Percentiles rank a stretch among this genome's conserved stretches.
These are phyloP conservation scores for Idaea biselata DNA, from an alignment of 2,888 invertebrate species.

Conservation along the genomic window DNA sequence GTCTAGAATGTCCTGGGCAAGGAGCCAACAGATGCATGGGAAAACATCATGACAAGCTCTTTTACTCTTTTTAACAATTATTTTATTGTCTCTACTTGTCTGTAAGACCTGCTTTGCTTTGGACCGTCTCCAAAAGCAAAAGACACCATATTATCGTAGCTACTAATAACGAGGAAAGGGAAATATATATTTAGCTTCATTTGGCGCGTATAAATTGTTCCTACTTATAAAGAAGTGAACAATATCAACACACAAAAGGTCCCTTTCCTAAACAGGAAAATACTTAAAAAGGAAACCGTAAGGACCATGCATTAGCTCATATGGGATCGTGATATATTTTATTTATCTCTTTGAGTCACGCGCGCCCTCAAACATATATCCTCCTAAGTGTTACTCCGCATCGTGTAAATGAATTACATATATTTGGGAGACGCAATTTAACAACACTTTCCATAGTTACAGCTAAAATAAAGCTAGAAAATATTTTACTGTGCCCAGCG, in stretches of 20 bases:
- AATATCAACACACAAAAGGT: not conserved
- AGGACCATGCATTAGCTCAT: not conserved
- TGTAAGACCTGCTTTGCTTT: not conserved
- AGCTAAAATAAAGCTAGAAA: not conserved
- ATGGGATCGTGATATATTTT: conserved; percentile 1
- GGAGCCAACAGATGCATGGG: conserved; percentile 64
- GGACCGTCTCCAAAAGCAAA: not conserved
- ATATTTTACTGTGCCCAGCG: not conserved
- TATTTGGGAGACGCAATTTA: not conserved
- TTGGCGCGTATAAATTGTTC: not conserved
- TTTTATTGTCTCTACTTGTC: not conserved
- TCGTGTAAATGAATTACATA: not conserved
- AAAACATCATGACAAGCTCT: conserved; percentile 37
- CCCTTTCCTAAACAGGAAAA: not conserved
- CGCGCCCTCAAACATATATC: not conserved
- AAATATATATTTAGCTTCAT: not conserved
- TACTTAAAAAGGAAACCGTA: not conserved
- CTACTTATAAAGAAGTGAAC: not conserved
- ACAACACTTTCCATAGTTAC: not conserved
- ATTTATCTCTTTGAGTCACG: conserved; percentile 1
- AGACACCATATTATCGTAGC: not conserved
- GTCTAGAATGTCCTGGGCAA: conserved; percentile 49
- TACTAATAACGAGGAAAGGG: not conserved
- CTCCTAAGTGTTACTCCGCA: not conserved
- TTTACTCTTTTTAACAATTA: not conserved